Conservation (phyloP, 2,797 vertebrate genomes). For the Neosilurus mollespiculum region DNA sequence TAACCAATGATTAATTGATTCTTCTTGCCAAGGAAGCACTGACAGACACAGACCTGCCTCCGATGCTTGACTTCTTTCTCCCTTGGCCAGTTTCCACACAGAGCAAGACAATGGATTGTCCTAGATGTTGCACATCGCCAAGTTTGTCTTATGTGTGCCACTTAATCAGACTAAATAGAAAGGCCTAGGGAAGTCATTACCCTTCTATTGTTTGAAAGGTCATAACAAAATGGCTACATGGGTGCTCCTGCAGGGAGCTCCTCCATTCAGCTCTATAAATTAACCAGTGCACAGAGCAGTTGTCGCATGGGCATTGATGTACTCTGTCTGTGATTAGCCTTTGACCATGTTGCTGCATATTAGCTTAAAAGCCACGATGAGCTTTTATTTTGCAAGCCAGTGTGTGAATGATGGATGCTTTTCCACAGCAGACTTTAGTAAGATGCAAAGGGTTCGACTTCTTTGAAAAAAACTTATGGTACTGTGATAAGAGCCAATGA, state of each 20-base stretch:
- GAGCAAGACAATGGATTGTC: slow-evolving; percentile 47
- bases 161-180: slow-evolving; percentile 60
- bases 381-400: slow-evolving; percentile 44
- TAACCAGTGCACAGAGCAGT: slow-evolving; percentile 46
- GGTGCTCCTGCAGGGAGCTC: slow-evolving; percentile 48
- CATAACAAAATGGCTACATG: slow-evolving; percentile 53
- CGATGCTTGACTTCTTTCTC: slow-evolving; percentile 25
- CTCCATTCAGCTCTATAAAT: slow-evolving; percentile 54
- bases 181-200: slow-evolving; percentile 60
- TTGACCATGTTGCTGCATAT: slow-evolving; percentile 57
- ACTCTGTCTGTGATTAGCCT: slow-evolving; percentile 56
- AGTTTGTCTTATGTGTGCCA: slow-evolving; percentile 48
- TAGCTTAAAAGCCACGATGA: slow-evolving; percentile 52
- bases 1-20: slow-evolving; percentile 26
- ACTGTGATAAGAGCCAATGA: background rate
- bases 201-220: slow-evolving; percentile 62
- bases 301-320: slow-evolving; percentile 51
- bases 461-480: background rate
- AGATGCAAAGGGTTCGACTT: background rate
- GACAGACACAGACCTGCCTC: background rate
- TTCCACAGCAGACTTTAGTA: background rate
- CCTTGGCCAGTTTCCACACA: slow-evolving; percentile 29
- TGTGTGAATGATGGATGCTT: slow-evolving; percentile 31
- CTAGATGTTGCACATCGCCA: slow-evolving; percentile 45
- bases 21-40: slow-evolving; percentile 25